Evolutionary conservation across 2,888 invertebrate genomes (phyloP), one percentile per base, ranked within the genome.

Genomic region (Clivina fossor): DNA sequence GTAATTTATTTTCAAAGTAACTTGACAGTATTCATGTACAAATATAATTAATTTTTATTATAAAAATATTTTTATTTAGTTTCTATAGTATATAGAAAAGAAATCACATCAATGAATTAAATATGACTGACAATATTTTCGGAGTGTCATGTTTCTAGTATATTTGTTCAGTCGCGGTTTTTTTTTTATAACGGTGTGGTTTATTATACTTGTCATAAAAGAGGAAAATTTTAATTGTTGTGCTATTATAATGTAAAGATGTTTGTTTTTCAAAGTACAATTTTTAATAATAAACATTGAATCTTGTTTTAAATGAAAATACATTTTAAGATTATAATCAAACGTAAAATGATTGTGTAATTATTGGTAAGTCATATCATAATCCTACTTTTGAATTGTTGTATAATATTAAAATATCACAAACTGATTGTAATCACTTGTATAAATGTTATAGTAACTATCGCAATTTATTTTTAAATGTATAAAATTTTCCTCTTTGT

Each of bases 11-110:
- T 47, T 47, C 30, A 28, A 51, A 50, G 51, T 53, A 58, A 58
- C 58, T 56, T 26, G 41, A 58, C 58, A 58, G 58, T 58, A 58
- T 58, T 58, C 58, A 43, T 58, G 58, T 58, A 58, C 58, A 58
- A 58, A 55, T 37, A 44, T 57, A 53, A 28, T 44, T 51, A 40
- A n/a, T n/a, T n/a, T n/a, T 47, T 50, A 46, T 43, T 11, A 15
- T 53, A 44, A 53, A 44, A 44, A 37, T 53, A 43, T 41, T 53
- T 53, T 53, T 44, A 44, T 44, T 41, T 9, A 32, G 37, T 43
- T 40, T 41, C 26, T 47, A 33, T 47, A 47, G 47, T 33, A 19
- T 38, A 49, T 30, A 16, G 28, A 33, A 38, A 37, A 26, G 13
- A 38, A 24, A 28, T 15, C 3, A 35, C 15, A 13, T n/a, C n/a